Conservation (phyloP, 2,113 vertebrate species). For the Catharus bicknelli region DNA sequence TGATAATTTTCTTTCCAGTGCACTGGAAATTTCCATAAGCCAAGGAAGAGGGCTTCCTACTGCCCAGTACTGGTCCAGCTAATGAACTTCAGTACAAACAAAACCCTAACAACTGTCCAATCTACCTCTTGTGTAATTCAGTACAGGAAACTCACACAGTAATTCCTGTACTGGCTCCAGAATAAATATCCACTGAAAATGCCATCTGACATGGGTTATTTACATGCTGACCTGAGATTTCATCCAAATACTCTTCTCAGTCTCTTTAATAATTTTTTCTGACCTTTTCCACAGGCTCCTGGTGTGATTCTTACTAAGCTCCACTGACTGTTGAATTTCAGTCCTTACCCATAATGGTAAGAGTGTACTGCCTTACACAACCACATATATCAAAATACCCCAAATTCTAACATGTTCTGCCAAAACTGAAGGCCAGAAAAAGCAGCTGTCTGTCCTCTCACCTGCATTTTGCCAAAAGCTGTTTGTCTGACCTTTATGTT, state of each 20-base stretch:
- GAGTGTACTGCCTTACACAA: not conserved
- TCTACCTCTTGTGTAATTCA: not conserved
- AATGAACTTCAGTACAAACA: not conserved
- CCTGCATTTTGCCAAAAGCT: not conserved
- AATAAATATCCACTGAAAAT: conserved; percentile 22
- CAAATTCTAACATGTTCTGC: not conserved
- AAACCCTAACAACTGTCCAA: not conserved
- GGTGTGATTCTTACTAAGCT: not conserved
- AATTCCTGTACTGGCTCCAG: conserved; percentile 22
- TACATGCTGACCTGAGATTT: not conserved
- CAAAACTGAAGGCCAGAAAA: not conserved
- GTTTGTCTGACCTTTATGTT: not conserved
- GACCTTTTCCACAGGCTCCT: conserved; percentile 14
- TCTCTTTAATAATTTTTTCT: not conserved
- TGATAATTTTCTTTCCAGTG: fast-evolving
- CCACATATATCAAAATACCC: not conserved
- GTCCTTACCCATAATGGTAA: not conserved
- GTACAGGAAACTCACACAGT: conserved; percentile 21
- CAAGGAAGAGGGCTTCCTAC: not conserved
- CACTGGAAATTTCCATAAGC: not conserved
- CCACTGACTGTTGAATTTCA: not conserved
- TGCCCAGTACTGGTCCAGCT: not conserved
- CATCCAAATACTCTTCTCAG: not conserved
- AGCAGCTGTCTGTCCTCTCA: not conserved
- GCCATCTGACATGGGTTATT: not conserved